Evolutionary conservation across 2,113 vertebrate species (phyloP).

Genomic region (Arvicanthis niloticus): DNA sequence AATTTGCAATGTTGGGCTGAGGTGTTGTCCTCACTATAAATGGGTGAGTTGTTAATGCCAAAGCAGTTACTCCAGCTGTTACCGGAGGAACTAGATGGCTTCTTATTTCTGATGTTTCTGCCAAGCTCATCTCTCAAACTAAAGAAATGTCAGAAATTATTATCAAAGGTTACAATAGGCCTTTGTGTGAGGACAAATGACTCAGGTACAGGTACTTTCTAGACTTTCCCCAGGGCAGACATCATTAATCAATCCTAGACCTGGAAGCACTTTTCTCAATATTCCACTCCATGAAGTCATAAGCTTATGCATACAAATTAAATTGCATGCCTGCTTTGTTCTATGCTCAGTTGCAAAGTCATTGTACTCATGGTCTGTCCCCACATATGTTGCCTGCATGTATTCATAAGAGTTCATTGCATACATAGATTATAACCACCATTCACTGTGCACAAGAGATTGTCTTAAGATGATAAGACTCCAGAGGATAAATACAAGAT

Average conservation of each 20-base stretch:
- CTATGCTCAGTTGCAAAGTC: not conserved
- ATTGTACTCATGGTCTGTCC: not conserved
- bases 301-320: not conserved
- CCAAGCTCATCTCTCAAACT: not conserved
- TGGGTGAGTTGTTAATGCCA: not conserved
- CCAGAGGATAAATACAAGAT: not conserved
- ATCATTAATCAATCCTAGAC: not conserved
- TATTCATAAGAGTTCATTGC: not conserved
- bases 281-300: not conserved
- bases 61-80: not conserved
- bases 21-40: not conserved
- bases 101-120: not conserved
- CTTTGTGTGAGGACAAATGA: not conserved
- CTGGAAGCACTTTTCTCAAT: not conserved
- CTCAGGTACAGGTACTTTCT: not conserved
- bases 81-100: not conserved
- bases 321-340: not conserved
- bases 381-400: not conserved
- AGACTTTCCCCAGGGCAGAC: not conserved
- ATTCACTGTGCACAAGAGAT: not conserved
- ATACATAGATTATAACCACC: not conserved
- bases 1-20: not conserved
- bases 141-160: not conserved
- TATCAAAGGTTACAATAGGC: not conserved
- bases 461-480: not conserved